phyloP scores from a whole-genome alignment of 2,888 invertebrate species.

The Coenonympha glycerion region DNA sequence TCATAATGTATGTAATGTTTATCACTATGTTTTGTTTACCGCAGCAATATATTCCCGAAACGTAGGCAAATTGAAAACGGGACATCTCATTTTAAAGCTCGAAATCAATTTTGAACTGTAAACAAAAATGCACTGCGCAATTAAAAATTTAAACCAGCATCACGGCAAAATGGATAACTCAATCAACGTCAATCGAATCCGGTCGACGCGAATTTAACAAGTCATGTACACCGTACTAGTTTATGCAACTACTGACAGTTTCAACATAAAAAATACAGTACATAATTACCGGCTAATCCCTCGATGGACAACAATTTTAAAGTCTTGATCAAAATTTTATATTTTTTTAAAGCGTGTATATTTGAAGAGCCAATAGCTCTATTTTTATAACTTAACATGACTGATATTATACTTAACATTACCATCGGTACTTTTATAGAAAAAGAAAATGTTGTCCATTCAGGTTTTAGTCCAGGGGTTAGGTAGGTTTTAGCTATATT shows the following conservation, averaged over 20 bases:
- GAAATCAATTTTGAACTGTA: slow-evolving; percentile 28
- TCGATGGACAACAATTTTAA: background rate
- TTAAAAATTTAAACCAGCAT: slow-evolving; percentile 33
- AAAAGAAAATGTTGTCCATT: too few species aligned
- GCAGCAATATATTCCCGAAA: background rate
- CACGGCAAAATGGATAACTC: slow-evolving; percentile 53
- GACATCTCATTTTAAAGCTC: slow-evolving; percentile 16
- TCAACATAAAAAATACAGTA: background rate
- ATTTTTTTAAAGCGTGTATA: too few species aligned
- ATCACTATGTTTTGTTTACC: background rate
- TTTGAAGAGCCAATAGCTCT: too few species aligned
- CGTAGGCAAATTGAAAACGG: slow-evolving; percentile 16
- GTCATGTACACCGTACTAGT: slow-evolving; percentile 42
- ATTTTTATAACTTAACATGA: too few species aligned
- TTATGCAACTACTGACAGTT: slow-evolving; percentile 30
- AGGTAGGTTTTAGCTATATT: too few species aligned
- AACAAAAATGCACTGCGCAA: slow-evolving; percentile 24
- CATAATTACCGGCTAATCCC: background rate
- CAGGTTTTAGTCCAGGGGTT: too few species aligned
- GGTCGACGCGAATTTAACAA: slow-evolving; percentile 58
- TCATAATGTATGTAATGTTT: background rate
- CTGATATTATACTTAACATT: too few species aligned
- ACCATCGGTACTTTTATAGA: too few species aligned
- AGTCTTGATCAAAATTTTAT: too few species aligned
- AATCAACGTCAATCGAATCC: slow-evolving; percentile 65